A percentile compares a stretch with the other conserved stretches of the same genome.
phyloP scores from a whole-genome alignment of 2,888 invertebrate genomes.

The Pycnomerus fuliginosus region DNA sequence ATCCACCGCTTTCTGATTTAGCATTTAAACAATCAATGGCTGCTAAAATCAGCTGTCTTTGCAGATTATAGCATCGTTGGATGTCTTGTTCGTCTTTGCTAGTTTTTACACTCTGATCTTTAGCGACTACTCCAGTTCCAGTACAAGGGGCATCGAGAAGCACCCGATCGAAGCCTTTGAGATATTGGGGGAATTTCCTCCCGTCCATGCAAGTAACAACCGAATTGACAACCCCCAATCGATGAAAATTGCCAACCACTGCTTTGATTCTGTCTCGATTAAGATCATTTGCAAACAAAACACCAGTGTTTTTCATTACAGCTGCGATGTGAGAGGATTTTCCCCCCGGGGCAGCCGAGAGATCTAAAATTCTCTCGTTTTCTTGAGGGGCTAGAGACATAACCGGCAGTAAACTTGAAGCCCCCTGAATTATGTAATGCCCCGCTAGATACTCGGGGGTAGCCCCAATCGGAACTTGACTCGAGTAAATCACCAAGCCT shows the following conservation, averaged over 20 bases:
- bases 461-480: slow-evolving; percentile 95
- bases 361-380: slow-evolving; percentile 90
- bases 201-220: slow-evolving; percentile 90
- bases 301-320: slow-evolving; percentile 97
- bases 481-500: slow-evolving; percentile 93
- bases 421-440: slow-evolving; percentile 95
- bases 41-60: slow-evolving; percentile 86
- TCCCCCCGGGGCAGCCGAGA: slow-evolving; percentile 98
- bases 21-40: slow-evolving; percentile 97
- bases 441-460: slow-evolving; percentile 99
- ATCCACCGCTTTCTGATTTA: slow-evolving; percentile 88
- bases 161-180: slow-evolving; percentile 93
- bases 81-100: slow-evolving; percentile 88
- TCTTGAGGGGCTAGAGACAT: slow-evolving; percentile 98
- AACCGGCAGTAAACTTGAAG: slow-evolving; percentile 94
- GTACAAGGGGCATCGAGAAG: slow-evolving; percentile 97
- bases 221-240: slow-evolving; percentile 93
- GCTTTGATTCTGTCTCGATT: slow-evolving; percentile 89
- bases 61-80: slow-evolving; percentile 87
- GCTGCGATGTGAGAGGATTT: slow-evolving; percentile 98
- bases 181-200: slow-evolving; percentile 72
- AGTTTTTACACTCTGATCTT: slow-evolving; percentile 95
- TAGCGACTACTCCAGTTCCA: slow-evolving; percentile 96
- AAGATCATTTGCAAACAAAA: slow-evolving; percentile 93
- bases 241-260: slow-evolving; percentile 93